phyloP scores from a whole-genome alignment of 2,113 vertebrate species.

The Callipepla californica region DNA sequence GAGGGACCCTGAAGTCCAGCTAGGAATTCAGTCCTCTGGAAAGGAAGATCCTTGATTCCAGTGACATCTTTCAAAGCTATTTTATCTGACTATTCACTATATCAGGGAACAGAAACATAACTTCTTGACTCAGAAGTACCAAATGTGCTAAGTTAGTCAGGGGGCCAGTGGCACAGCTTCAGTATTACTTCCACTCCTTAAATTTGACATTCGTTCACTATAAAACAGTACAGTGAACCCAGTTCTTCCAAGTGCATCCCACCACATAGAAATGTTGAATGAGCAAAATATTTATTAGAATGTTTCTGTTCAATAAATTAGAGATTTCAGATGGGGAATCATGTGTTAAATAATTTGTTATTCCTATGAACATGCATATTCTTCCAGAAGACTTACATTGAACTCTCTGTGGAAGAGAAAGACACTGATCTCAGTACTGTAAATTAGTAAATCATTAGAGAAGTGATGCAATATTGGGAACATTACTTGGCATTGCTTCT shows the following conservation, averaged over 20 bases:
- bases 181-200: background rate
- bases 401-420: background rate
- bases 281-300: background rate
- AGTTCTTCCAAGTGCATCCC: background rate
- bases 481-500: background rate
- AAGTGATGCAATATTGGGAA: background rate
- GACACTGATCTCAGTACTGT: background rate
- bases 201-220: background rate
- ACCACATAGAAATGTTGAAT: background rate
- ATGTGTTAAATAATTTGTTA: background rate
- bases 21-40: background rate
- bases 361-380: background rate
- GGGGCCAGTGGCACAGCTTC: background rate
- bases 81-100: background rate
- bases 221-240: background rate
- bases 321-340: background rate
- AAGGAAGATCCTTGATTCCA: background rate
- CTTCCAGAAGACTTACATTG: background rate
- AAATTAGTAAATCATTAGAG: background rate
- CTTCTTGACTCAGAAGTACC: background rate
- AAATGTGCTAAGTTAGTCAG: background rate
- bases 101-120: background rate
- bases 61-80: rapidly evolving
- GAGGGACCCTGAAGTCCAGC: background rate
- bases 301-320: background rate